Evolutionary conservation across 2,888 invertebrate genomes (phyloP).

Genomic region (Enchytraeus crypticus): DNA sequence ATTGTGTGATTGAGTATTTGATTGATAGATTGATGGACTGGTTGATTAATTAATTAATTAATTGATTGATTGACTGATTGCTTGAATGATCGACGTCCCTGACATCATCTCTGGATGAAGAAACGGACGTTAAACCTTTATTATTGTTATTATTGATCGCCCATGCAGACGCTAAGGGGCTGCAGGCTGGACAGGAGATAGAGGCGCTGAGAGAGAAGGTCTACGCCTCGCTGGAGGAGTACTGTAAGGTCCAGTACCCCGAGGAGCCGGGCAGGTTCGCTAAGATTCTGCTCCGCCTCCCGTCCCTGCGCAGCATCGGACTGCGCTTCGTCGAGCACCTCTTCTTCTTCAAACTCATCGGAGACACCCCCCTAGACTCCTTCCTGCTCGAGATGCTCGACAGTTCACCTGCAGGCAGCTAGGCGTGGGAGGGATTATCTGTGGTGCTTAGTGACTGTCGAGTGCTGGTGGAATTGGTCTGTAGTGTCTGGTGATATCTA

Average conservation of each 20-base stretch:
- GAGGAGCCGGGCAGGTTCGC: constrained; percentile 90
- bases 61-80: too few species aligned
- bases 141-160: not conserved
- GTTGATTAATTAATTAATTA: too few species aligned
- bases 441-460: too few species aligned
- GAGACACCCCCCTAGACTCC: constrained; percentile 73
- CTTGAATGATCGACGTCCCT: too few species aligned
- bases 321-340: constrained; percentile 89
- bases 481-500: too few species aligned
- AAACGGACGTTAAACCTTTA: too few species aligned
- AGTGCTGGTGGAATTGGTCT: too few species aligned
- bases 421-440: too few species aligned
- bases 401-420: too few species aligned
- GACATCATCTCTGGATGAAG: too few species aligned
- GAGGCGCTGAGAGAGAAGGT: constrained; percentile 76
- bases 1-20: too few species aligned
- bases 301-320: constrained; percentile 47
- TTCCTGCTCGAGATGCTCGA: constrained; percentile 51
- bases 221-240: constrained; percentile 88
- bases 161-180: constrained; percentile 70
- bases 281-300: constrained; percentile 62
- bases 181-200: constrained; percentile 59
- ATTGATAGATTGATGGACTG: too few species aligned
- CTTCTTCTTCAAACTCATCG: constrained; percentile 84
- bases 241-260: constrained; percentile 77